These are phyloP conservation scores for Mus spretus DNA, from an alignment of 2,797 vertebrate species.

Conservation along the genomic window DNA sequence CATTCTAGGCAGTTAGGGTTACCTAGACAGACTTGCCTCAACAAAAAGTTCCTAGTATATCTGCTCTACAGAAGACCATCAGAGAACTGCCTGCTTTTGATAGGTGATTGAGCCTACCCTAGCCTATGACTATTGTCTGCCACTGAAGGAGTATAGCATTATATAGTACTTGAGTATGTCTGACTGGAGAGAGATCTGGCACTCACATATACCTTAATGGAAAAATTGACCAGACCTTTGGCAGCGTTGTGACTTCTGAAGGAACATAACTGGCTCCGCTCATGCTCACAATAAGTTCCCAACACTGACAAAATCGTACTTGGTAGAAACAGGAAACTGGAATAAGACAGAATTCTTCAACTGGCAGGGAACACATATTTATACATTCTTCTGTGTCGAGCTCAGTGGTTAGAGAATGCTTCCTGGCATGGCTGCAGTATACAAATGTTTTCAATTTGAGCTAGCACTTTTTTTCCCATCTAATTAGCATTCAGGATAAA, in stretches of 20 bases:
- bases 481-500: conserved; percentile 69
- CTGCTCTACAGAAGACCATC: background rate
- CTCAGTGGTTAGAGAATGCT: conserved; percentile 66
- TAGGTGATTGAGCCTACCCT: background rate
- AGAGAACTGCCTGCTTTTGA: conserved; percentile 47
- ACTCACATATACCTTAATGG: conserved; percentile 66
- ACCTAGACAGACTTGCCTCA: background rate
- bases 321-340: conserved; percentile 73
- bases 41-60: background rate
- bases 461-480: conserved; percentile 61
- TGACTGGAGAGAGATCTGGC: background rate
- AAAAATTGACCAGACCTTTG: conserved; percentile 68
- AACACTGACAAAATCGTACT: conserved; percentile 53
- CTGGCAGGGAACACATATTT: conserved; percentile 65
- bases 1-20: background rate
- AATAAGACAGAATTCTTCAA: conserved; percentile 62
- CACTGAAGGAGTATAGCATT: background rate
- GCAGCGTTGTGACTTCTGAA: conserved; percentile 34
- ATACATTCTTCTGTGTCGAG: conserved; percentile 74
- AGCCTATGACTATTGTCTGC: background rate
- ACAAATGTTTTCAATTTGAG: conserved; percentile 80
- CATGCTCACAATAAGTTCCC: conserved; percentile 42
- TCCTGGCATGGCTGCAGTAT: conserved; percentile 70
- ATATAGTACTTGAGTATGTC: conserved; percentile 10
- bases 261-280: conserved; percentile 59